Conservation (phyloP, 1,140 invertebrate species). For the Magallana ariakensis region DNA sequence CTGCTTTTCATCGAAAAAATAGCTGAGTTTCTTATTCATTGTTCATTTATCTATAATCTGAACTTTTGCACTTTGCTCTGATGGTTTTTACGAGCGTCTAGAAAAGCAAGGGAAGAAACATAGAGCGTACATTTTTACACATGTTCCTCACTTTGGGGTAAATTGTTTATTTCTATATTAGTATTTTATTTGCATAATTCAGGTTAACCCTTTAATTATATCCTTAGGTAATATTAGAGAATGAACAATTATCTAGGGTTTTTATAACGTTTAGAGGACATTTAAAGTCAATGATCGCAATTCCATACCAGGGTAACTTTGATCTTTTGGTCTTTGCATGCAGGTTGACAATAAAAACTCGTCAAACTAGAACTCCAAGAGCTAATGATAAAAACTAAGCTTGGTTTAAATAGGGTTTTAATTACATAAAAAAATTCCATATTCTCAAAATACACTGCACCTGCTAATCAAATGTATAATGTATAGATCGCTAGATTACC, state of each 20-base stretch:
- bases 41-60: not conserved
- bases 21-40: no score
- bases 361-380: not conserved
- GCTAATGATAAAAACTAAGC: not conserved
- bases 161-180: no score
- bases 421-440: conserved; percentile 1
- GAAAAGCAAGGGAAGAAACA: not conserved
- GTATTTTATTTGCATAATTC: no score
- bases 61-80: conserved; percentile 13
- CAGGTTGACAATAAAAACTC: conserved; percentile 1
- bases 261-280: not conserved
- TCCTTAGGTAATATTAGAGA: not conserved
- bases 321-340: conserved; percentile 13
- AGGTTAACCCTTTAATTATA: not conserved
- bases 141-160: no score
- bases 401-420: not conserved
- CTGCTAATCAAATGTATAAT: not conserved
- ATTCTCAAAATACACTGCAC: not conserved
- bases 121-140: not conserved
- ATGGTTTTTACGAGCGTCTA: not conserved
- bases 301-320: not conserved
- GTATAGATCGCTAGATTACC: no score
- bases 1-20: no score
- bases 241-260: not conserved
- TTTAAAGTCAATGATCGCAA: not conserved